Evolutionary conservation across 2,113 vertebrate species (phyloP), one percentile per base, ranked within the genome.

Genomic region (Scophthalmus maximus): DNA sequence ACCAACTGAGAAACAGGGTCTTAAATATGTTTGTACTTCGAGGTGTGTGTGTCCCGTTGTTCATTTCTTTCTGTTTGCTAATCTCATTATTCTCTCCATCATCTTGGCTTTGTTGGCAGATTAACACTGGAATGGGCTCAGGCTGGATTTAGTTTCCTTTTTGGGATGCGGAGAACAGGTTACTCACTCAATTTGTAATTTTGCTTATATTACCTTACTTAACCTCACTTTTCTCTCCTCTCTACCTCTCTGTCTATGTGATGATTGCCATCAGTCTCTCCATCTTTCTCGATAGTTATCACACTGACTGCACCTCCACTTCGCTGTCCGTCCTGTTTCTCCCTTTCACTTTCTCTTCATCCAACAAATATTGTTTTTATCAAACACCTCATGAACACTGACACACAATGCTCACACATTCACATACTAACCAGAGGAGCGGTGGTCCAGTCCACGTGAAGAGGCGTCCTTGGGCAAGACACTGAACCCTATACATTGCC

Each of bases 51-150:
- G 76, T 82, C 50, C 77, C 10, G 23, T 15, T 71, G 70, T 84
- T 74, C 57, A 49, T 70, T 60, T 50, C 73, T 67, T 77, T 77
- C 32, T 77, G 72, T 80, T 78, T 29, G 68, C 65, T 87, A 84
- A 89, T 87, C 83, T 80, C 46, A 76, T 87, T 86, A 82, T 83
- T 87, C 74, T 58, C 67, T 68, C 17, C 74, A 82, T 84, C 83
- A 74, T 82, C 53, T 76, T 74, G 78, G 67, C 55, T 89, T 82
- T 84, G 83, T 82, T 76, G 73, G 51, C 76, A 80, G 79, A 68
- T 81, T 79, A 84, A 79, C 83, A 63, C 60, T 47, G 65, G 50
- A 74, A 84, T 68, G 56, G 79, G 71, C 76, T 84, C 40, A 81
- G 72, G 61, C 50, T 74, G 79, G 81, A 87, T 89, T 88, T 79